Evolutionary conservation across 2,888 invertebrate species (phyloP).

Genomic region (Macropis europaea): DNA sequence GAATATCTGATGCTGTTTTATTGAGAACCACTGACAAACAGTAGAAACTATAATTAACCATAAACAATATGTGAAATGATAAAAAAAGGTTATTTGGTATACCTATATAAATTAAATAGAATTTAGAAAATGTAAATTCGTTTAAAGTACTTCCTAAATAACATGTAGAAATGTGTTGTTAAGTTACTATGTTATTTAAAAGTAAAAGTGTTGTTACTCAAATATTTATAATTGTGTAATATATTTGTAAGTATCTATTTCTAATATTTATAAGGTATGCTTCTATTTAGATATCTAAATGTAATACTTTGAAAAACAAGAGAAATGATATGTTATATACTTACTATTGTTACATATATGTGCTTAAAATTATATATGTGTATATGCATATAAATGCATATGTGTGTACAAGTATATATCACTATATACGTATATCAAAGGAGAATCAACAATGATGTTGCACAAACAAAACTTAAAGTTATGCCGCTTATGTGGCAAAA

Average conservation of each 20-base stretch:
- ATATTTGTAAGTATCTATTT: no score
- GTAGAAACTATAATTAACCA: neutral
- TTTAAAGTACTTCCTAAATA: neutral
- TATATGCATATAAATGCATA: neutral
- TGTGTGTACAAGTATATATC: conserved; percentile 21
- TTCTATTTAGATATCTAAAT: neutral
- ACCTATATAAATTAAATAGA: conserved; percentile 1
- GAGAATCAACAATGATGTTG: conserved; percentile 63
- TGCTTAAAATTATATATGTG: neutral
- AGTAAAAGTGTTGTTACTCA: neutral
- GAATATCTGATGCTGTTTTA: neutral
- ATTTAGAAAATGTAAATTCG: neutral
- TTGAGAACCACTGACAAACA: neutral
- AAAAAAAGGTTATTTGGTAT: no score
- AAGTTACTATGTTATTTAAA: no score
- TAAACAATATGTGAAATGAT: no score
- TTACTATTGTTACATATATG: neutral
- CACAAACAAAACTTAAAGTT: conserved; percentile 68
- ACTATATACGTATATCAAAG: no score
- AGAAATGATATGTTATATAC: no score
- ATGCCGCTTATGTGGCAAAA: conserved; percentile 76
- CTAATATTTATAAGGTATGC: no score
- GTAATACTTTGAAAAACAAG: no score
- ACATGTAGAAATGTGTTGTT: neutral
- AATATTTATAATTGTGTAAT: neutral